These are phyloP conservation scores for Hedychridium roseum DNA, from an alignment of 2,888 invertebrate species.

Conservation along the genomic window DNA sequence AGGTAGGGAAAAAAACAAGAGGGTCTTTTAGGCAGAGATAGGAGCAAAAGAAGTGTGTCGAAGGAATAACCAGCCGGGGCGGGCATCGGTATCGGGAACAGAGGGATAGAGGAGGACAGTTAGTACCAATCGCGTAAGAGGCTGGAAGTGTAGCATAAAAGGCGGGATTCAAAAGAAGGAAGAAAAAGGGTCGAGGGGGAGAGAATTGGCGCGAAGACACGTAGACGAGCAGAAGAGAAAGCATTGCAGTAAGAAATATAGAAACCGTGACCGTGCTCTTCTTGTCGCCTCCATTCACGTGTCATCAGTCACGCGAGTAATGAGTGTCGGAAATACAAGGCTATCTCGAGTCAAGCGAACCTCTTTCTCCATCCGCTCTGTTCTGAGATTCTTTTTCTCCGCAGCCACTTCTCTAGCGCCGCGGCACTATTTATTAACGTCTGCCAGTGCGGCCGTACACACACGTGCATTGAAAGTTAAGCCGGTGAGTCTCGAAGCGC, in stretches of 20 bases:
- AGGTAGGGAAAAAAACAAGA: too few species aligned
- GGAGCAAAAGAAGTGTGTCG: too few species aligned
- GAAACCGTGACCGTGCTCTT: conserved; percentile 37
- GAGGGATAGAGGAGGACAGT: not conserved
- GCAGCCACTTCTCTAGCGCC: conserved; percentile 21
- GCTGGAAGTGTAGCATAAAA: too few species aligned
- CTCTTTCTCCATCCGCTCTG: conserved; percentile 20
- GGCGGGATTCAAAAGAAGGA: conserved; percentile 15
- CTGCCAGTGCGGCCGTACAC: conserved; percentile 45
- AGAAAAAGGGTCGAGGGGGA: conserved; percentile 8
- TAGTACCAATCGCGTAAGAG: not conserved
- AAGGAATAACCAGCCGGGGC: not conserved
- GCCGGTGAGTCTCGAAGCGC: conserved; percentile 30
- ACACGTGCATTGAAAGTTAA: conserved; percentile 47
- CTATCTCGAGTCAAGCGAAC: conserved; percentile 41
- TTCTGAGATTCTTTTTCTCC: conserved; percentile 12
- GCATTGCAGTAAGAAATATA: conserved; percentile 22
- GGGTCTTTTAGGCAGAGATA: too few species aligned
- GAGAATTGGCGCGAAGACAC: conserved; percentile 16
- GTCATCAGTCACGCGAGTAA: conserved; percentile 58
- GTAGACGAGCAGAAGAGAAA: conserved; percentile 2
- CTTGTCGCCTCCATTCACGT: conserved; percentile 51
- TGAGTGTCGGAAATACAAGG: conserved; percentile 55
- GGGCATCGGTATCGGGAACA: not conserved
- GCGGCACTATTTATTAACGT: conserved; percentile 49